Evolutionary conservation across 2,888 invertebrate genomes (phyloP).

Genomic region (Prenolepis imparis): DNA sequence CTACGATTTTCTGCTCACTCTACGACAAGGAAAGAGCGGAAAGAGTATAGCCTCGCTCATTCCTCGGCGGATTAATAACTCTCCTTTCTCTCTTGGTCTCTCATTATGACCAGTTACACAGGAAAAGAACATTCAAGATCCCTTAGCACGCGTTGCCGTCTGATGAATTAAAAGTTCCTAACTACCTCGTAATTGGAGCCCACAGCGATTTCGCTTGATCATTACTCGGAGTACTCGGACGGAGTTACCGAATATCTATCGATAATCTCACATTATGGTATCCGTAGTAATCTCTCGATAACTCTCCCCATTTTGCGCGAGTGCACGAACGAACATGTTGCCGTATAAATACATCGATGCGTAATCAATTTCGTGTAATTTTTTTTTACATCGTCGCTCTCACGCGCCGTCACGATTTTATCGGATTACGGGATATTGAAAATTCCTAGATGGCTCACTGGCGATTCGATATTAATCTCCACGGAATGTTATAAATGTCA

Average conservation of each 20-base stretch:
- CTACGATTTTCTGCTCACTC: not conserved
- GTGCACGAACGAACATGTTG: not conserved
- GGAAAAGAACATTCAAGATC: not conserved
- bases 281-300: not conserved
- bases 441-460: conserved; percentile 20
- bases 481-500: conserved; percentile 17
- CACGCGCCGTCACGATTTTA: conserved; percentile 4
- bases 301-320: not conserved
- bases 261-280: not conserved
- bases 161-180: conserved; percentile 9
- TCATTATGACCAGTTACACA: conserved; percentile 17
- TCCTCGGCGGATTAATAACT: conserved; percentile 36
- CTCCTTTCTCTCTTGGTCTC: not conserved
- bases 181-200: conserved; percentile 25
- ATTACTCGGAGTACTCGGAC: not conserved
- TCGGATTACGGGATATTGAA: conserved; percentile 44
- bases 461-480: conserved; percentile 32
- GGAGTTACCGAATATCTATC: not conserved
- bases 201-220: not conserved
- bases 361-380: conserved; percentile 16
- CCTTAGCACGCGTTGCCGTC: conserved; percentile 4
- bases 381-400: conserved; percentile 22
- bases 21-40: not conserved
- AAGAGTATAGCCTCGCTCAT: conserved; percentile 28
- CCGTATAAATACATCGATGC: conserved; percentile 17